Evolutionary conservation across 30 jellyfish, hydroid and myxozoan species (phyloP), one percentile per base, ranked within the genome.

Genomic region (Turritopsis dohrnii): DNA sequence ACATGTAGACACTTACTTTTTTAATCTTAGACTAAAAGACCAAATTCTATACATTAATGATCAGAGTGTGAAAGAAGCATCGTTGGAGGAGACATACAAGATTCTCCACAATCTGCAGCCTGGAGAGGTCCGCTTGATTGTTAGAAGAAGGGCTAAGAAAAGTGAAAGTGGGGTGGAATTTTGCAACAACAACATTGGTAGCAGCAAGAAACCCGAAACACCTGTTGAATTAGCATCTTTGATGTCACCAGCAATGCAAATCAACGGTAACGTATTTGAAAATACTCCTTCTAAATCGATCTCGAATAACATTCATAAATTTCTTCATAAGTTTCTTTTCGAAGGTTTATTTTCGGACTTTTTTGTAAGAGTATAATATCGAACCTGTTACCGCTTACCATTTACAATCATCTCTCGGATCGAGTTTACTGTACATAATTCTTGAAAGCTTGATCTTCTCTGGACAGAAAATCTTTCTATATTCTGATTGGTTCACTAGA

Each of bases 231-330:
- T 18, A 30, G 77, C 96, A 21, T 93, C 87, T 24, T 76, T 92
- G 79, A 92, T 92, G 97, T 87, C 97, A 8, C 97, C 97, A 8
- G 97, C 97, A 29, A 79, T 88, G 31, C 97, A 89, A 25, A 20
- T 77, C 28, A 21, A 77, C 8, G 85, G 85, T 77, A 29, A 77
- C 8, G 28, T 69, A 21, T 7, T 3, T 66, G 17, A 41, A 41
- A 41, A 41, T 41, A 13, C 5, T 41, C 60, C 60, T 41, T 41
- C 13, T 41, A 41, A 5, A 41, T 13, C 60, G 13, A 3, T 13
- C 60, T 13, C 60, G n/a, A n/a, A n/a, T n/a, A n/a, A n/a, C n/a
- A n/a, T n/a, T n/a, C 60, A 41, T 13, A 13, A 41, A 41, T 41
- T 41, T 41, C 60, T 41, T 3, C 13, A 3, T 41, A 3, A 3